phyloP scores from a whole-genome alignment of 2,797 vertebrate genomes.

The Acestrorhynchus altus region DNA sequence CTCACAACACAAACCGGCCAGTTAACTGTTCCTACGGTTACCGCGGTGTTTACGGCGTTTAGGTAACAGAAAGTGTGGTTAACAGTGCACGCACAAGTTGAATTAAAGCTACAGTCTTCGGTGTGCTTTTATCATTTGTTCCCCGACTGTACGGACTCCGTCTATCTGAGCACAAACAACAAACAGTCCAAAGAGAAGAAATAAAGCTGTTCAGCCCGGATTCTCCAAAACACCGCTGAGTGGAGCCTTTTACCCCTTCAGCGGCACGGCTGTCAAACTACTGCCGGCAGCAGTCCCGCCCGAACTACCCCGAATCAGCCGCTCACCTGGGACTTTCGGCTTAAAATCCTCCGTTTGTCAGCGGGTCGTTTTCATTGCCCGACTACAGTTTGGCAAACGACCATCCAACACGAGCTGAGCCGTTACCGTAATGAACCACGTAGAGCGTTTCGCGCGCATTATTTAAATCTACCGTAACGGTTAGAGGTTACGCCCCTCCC shows the following conservation, averaged over 20 bases:
- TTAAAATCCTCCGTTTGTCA: neutral
- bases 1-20: no score
- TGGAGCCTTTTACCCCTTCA: no score
- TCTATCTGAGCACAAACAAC: neutral
- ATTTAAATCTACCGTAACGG: constrained; percentile 10
- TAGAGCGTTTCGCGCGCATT: constrained; percentile 13
- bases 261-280: neutral
- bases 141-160: neutral
- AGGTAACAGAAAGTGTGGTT: no score
- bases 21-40: no score
- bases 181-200: neutral
- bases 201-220: neutral
- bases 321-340: constrained; percentile 32
- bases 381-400: constrained; percentile 34
- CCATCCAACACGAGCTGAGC: constrained; percentile 32
- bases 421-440: constrained; percentile 44
- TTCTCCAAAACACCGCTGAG: neutral
- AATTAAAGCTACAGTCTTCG: no score
- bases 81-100: no score
- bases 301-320: neutral
- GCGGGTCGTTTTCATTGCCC: constrained; percentile 15
- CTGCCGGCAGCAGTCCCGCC: neutral
- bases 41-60: no score
- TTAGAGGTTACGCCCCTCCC: neutral
- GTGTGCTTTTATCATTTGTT: no score